A percentile compares a stretch with the other conserved stretches of the same genome.
phyloP scores from a whole-genome alignment of 2,113 vertebrate genomes.

The Solenodon paradoxus region DNA sequence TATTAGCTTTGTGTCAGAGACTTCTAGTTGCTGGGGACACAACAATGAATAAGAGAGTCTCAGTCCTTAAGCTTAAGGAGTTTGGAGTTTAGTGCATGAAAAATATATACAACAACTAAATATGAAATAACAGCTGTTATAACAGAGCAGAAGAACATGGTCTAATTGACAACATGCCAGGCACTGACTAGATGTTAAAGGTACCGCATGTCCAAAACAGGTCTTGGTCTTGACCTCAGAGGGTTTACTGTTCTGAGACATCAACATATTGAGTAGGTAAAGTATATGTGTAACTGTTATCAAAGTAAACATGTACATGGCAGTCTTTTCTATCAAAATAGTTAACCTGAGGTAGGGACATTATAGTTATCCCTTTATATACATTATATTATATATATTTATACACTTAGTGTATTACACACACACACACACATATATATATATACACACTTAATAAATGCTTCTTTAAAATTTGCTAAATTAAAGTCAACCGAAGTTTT shows the following conservation, averaged over 20 bases:
- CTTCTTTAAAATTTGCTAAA: background rate
- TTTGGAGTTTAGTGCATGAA: background rate
- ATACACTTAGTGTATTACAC: too few species aligned
- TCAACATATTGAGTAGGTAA: background rate
- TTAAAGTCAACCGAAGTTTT: background rate
- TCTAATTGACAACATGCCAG: background rate
- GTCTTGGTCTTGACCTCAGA: background rate
- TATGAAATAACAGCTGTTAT: background rate
- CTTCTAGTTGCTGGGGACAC: background rate
- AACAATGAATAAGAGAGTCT: background rate
- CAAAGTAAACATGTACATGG: background rate
- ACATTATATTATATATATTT: too few species aligned
- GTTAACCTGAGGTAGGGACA: background rate
- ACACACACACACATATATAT: too few species aligned
- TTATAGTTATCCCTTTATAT: background rate
- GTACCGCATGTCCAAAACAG: background rate
- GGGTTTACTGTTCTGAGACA: background rate
- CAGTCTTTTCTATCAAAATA: background rate
- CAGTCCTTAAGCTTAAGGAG: background rate
- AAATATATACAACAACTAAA: background rate
- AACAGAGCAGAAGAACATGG: background rate
- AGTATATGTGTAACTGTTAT: background rate
- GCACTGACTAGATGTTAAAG: background rate
- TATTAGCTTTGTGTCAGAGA: background rate
- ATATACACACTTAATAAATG: background rate